Base-by-base conservation (phyloP, 1,140 invertebrate genomes). In the Antheraea mylitta region DNA sequence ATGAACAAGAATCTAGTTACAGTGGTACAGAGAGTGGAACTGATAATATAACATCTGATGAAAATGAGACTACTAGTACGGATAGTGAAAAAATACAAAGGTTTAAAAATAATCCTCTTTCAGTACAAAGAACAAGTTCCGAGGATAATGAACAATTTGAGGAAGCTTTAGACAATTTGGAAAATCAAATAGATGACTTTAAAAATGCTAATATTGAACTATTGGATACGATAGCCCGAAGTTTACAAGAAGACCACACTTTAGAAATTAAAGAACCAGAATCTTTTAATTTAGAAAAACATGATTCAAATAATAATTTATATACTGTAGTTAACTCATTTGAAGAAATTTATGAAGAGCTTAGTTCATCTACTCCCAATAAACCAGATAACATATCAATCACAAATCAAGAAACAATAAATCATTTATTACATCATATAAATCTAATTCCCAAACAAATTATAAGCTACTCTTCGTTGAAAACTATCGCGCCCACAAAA, bases 1-100 rank as follows among this genome's bases (percentile, higher is more conserved):
- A 93, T 63, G 93, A 93, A 72, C 92, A 93, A 76, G 92, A 93
- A 79, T 92, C 92, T 67, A 91, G 91, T 64, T 93, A 93, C 75
- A 92, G 89, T 73, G 91, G 86, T 18, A 82, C 85, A 64, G 82
- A 86, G 66, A 22, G 30, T 61, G 81, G 82, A 66, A 79, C 30
- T 59, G 83, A 89, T 19, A 81, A 90, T 62, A 67, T 91, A 68
- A 81, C 85, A 45, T 89, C 91, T 42, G 84, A 91, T 73, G 86
- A 91, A 79, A 83, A 87, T 70, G 82, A 90, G 74, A 76, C 73
- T 7, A 78, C 83, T 48, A 85, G 68, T 69, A 77, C 74, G 64
- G 75, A 86, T 18, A 75, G 83, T 45, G 68, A 67, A 5, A 19
- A 11, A 19, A 48, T 53, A 16, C 11, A n/a, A 13, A 53, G 13